phyloP scores from a whole-genome alignment of 2,888 invertebrate species.

The Nowickia ferox region DNA sequence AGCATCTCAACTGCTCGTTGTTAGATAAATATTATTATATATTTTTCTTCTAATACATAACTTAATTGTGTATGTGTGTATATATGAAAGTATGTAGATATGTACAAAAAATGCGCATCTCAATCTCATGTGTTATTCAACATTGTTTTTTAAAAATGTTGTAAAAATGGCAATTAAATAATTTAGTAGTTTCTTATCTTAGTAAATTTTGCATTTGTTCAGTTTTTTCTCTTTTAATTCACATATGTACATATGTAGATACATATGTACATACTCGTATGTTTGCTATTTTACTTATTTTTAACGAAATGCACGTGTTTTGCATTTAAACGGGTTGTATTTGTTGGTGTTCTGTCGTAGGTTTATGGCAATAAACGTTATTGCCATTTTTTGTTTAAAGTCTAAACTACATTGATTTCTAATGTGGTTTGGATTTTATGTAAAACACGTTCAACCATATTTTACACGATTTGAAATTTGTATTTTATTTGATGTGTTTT shows the following conservation, averaged over 20 bases:
- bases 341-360: neutral
- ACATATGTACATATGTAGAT: too few species aligned
- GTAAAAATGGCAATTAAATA: slow-evolving; percentile 41
- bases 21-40: too few species aligned
- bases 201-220: slow-evolving; percentile 48
- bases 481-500: slow-evolving; percentile 15
- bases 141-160: slow-evolving; percentile 14
- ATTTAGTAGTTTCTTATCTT: slow-evolving; percentile 26
- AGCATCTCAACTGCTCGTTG: too few species aligned
- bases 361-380: slow-evolving; percentile 50
- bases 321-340: slow-evolving; percentile 64
- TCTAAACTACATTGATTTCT: slow-evolving; percentile 37
- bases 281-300: neutral
- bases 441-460: slow-evolving; percentile 48
- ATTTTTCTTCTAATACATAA: neutral
- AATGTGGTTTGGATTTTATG: slow-evolving; percentile 18
- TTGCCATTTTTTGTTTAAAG: slow-evolving; percentile 49
- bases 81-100: neutral
- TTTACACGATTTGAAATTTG: neutral
- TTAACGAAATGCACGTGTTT: slow-evolving; percentile 61
- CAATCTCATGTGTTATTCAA: slow-evolving; percentile 40
- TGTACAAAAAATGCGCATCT: neutral
- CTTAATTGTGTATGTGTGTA: neutral
- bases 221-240: neutral
- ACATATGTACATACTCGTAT: too few species aligned